phyloP scores from a whole-genome alignment of 2,113 vertebrate genomes.

The Neolamprologus sp. region DNA sequence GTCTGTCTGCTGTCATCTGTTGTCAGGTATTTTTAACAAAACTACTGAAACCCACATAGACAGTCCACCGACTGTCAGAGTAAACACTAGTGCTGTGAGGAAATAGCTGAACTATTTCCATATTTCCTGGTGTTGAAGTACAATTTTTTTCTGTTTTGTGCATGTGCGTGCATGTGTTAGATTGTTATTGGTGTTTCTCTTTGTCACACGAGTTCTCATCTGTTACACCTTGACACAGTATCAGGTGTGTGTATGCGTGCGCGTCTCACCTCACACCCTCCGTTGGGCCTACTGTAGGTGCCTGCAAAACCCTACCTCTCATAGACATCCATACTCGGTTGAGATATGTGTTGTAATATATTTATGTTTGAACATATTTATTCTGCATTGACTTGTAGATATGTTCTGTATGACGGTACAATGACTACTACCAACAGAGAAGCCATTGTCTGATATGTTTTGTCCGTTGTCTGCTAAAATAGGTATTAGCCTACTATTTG shows the following conservation, averaged over 20 bases:
- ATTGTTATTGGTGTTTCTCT: not conserved
- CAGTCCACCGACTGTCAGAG: not conserved
- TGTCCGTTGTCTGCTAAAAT: conserved; percentile 8
- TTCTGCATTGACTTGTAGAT: conserved; percentile 61
- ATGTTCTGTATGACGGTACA: conserved; percentile 35
- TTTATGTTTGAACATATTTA: conserved; percentile 71
- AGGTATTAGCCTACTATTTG: conserved; percentile 30
- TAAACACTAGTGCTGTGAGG: not conserved
- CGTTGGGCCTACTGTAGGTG: conserved; percentile 24
- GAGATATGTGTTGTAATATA: conserved; percentile 51
- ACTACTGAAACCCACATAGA: not conserved
- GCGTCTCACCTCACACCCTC: conserved; percentile 3
- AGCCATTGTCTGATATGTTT: conserved; percentile 25
- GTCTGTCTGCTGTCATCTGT: not conserved
- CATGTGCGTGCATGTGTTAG: not conserved
- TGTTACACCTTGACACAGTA: conserved; percentile 13
- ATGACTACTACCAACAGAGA: conserved; percentile 45
- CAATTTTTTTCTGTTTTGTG: not conserved
- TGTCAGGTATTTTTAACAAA: not conserved
- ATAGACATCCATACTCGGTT: conserved; percentile 56
- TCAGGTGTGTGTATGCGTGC: not conserved
- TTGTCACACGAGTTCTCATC: conserved; percentile 29
- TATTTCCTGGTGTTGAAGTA: not conserved
- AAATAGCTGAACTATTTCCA: not conserved
- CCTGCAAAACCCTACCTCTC: conserved; percentile 71